A percentile compares a stretch with the other conserved stretches of the same genome.
phyloP scores from a whole-genome alignment of 2,113 vertebrate species.

The Capreolus pygargus region DNA sequence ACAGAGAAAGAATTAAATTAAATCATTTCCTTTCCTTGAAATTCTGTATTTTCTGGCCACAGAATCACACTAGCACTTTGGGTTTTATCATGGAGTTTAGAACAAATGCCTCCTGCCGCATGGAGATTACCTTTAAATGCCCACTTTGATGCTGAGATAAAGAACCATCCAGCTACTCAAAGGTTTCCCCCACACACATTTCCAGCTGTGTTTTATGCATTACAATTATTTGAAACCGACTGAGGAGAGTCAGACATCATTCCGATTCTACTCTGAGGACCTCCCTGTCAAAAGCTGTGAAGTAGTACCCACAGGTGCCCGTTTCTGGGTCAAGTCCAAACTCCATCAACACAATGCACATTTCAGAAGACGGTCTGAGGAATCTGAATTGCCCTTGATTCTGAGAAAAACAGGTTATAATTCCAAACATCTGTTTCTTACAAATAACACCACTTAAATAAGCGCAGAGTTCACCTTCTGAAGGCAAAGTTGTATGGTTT shows the following conservation, averaged over 20 bases:
- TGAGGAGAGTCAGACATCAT: background rate
- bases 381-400: background rate
- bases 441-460: background rate
- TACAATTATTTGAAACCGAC: background rate
- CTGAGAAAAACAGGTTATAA: background rate
- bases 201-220: background rate
- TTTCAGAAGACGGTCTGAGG: background rate
- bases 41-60: background rate
- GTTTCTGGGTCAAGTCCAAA: background rate
- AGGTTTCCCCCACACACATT: background rate
- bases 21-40: background rate
- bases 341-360: background rate
- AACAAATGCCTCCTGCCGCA: background rate
- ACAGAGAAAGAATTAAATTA: background rate
- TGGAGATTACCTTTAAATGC: background rate
- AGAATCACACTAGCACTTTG: background rate
- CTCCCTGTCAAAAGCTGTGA: background rate
- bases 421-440: slow-evolving; percentile 31
- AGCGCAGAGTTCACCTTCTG: background rate
- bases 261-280: background rate
- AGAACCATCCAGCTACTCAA: background rate
- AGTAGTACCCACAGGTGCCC: background rate
- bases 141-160: background rate
- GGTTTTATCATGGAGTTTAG: background rate
- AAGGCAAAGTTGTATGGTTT: background rate